Evolutionary conservation across 2,888 invertebrate species (phyloP).

Genomic region (Drosophila subsilvestris): DNA sequence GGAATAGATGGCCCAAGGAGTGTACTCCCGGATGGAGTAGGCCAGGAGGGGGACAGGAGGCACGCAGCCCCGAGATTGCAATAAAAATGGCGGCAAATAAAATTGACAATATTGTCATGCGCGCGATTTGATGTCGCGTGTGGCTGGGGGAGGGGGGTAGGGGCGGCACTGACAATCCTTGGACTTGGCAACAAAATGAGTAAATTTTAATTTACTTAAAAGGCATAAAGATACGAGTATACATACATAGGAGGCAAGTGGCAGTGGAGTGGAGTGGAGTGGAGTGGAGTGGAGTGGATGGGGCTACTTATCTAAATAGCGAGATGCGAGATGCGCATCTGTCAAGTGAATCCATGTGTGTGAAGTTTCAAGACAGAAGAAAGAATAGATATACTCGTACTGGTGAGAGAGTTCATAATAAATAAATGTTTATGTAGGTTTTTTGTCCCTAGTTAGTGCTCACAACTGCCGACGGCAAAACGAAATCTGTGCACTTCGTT

Average conservation of each 20-base stretch:
- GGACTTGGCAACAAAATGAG: conserved; percentile 55
- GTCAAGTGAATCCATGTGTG: not conserved
- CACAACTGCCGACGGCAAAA: conserved; percentile 41
- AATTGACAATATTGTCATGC: conserved; percentile 79
- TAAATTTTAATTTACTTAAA: conserved; percentile 78
- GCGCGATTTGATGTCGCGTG: conserved; percentile 48
- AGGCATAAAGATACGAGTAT: conserved; percentile 64
- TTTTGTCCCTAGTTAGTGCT: not conserved
- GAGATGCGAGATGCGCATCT: not conserved
- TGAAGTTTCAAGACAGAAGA: not conserved
- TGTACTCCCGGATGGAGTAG: conserved; percentile 18
- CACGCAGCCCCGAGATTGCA: conserved; percentile 58
- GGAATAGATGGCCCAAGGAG: conserved; percentile 41
- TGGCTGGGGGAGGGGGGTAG: not conserved
- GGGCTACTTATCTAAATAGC: not conserved
- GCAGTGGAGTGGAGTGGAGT: not conserved
- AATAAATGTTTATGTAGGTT: not conserved
- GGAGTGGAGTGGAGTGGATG: not conserved
- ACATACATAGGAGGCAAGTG: conserved; percentile 17
- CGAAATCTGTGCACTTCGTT: conserved; percentile 8
- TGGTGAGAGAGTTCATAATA: not conserved
- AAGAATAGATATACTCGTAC: not conserved
- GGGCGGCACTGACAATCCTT: conserved; percentile 21
- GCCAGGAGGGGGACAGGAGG: conserved; percentile 32
- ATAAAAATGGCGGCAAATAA: conserved; percentile 75